A percentile compares a stretch with the other conserved stretches of the same genome.
Conservation (phyloP, 2,888 invertebrate species). For the Temnothorax ravouxi region DNA sequence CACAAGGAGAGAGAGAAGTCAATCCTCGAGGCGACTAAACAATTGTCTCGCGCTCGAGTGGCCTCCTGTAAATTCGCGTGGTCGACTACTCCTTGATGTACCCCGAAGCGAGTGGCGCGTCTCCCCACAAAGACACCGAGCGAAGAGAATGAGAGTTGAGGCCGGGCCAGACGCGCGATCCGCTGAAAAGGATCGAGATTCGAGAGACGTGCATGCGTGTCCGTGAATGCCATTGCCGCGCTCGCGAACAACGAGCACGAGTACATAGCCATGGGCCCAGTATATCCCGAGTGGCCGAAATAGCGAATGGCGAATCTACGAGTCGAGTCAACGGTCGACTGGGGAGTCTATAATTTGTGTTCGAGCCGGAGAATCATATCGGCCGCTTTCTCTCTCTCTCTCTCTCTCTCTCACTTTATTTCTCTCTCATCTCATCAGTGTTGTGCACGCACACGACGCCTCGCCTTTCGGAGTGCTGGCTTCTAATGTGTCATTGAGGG, state of each 20-base stretch:
- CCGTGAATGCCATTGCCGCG: slow-evolving; percentile 75
- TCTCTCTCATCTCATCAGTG: slow-evolving; percentile 60
- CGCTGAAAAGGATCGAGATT: slow-evolving; percentile 77
- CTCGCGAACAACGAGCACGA: slow-evolving; percentile 60
- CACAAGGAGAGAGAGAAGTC: slow-evolving; percentile 75
- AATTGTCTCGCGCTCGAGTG: slow-evolving; percentile 82
- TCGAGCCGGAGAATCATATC: slow-evolving; percentile 74
- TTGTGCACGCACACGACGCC: slow-evolving; percentile 73
- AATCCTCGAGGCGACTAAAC: slow-evolving; percentile 82
- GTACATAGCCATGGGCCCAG: slow-evolving; percentile 21
- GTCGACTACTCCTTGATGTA: slow-evolving; percentile 84
- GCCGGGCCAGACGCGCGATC: slow-evolving; percentile 64
- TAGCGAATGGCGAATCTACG: slow-evolving; percentile 71
- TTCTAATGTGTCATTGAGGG: slow-evolving; percentile 81
- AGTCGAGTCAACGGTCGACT: slow-evolving; percentile 82
- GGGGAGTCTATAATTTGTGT: slow-evolving; percentile 85
- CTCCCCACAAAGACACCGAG: slow-evolving; percentile 70
- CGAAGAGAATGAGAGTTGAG: slow-evolving; percentile 41
- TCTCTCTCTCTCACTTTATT: slow-evolving; percentile 34
- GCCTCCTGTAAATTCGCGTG: slow-evolving; percentile 68
- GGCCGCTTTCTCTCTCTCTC: slow-evolving; percentile 17
- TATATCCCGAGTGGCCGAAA: slow-evolving; percentile 70
- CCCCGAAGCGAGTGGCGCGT: slow-evolving; percentile 79
- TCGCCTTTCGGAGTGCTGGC: slow-evolving; percentile 78
- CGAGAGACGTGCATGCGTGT: slow-evolving; percentile 78